These are phyloP conservation scores for Ormyrus pomaceus DNA, from an alignment of 2,888 invertebrate species.

Conservation along the genomic window DNA sequence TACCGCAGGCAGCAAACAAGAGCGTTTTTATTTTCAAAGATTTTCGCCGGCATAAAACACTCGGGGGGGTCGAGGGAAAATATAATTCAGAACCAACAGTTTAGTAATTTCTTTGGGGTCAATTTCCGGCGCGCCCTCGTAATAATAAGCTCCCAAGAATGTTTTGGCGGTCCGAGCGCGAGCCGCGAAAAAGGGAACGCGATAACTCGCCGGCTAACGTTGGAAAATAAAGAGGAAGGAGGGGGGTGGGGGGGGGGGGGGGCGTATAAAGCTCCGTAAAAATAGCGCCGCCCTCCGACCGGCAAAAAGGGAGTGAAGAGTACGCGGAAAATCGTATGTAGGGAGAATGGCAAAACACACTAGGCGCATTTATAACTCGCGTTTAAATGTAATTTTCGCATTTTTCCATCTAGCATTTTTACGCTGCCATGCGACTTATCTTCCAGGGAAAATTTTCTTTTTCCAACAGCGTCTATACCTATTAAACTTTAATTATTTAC, in stretches of 20 bases:
- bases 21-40: too few species aligned
- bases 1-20: too few species aligned
- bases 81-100: not conserved
- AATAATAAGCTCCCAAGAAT: conserved; percentile 41
- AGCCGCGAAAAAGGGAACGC: conserved; percentile 8
- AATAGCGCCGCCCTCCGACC: conserved; percentile 14
- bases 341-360: conserved; percentile 50
- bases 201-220: conserved; percentile 30
- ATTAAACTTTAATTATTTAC: too few species aligned
- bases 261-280: conserved; percentile 27
- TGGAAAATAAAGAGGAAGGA: conserved; percentile 34
- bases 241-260: not conserved
- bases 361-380: conserved; percentile 61
- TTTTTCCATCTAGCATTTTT: conserved; percentile 39
- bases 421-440: conserved; percentile 27
- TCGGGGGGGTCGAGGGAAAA: too few species aligned
- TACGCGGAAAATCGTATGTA: conserved; percentile 39
- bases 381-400: conserved; percentile 60
- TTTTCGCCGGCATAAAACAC: too few species aligned
- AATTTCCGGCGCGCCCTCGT: conserved; percentile 5
- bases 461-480: not conserved
- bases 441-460: conserved; percentile 18
- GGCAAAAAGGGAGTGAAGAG: not conserved
- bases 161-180: not conserved
- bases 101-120: conserved; percentile 8